phyloP scores from a whole-genome alignment of 2,113 vertebrate species.

The Toxotes chatareus region DNA sequence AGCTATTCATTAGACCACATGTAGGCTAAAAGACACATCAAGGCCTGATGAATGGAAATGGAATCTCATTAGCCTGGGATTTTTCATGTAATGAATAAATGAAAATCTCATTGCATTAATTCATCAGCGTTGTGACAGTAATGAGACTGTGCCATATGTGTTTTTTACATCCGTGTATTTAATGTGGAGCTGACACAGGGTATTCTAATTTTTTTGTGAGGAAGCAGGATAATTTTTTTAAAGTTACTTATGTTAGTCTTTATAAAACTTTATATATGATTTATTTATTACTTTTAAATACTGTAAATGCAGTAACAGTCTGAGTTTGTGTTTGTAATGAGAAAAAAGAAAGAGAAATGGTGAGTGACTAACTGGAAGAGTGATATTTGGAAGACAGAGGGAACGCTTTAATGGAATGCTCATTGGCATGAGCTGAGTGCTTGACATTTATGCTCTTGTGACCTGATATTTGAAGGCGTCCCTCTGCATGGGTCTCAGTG shows the following conservation, averaged over 20 bases:
- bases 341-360: not conserved
- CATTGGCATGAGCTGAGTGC: not conserved
- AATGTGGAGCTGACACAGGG: not conserved
- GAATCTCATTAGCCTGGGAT: conserved; percentile 55
- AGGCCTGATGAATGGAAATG: conserved; percentile 45
- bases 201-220: not conserved
- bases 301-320: not conserved
- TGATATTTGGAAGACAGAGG: not conserved
- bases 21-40: conserved; percentile 29
- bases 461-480: conserved; percentile 52
- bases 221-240: not conserved
- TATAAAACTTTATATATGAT: not conserved
- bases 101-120: conserved; percentile 42
- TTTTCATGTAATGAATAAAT: conserved; percentile 66
- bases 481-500: not conserved
- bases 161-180: conserved; percentile 11
- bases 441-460: conserved; percentile 20
- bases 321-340: not conserved
- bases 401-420: not conserved
- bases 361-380: not conserved
- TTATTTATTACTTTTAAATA: not conserved
- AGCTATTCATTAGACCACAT: conserved; percentile 40
- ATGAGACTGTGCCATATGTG: conserved; percentile 16
- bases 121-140: conserved; percentile 44
- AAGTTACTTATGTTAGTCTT: not conserved